Evolutionary conservation across 1,140 invertebrate genomes (phyloP).

Genomic region (Drosophila tropicalis): DNA sequence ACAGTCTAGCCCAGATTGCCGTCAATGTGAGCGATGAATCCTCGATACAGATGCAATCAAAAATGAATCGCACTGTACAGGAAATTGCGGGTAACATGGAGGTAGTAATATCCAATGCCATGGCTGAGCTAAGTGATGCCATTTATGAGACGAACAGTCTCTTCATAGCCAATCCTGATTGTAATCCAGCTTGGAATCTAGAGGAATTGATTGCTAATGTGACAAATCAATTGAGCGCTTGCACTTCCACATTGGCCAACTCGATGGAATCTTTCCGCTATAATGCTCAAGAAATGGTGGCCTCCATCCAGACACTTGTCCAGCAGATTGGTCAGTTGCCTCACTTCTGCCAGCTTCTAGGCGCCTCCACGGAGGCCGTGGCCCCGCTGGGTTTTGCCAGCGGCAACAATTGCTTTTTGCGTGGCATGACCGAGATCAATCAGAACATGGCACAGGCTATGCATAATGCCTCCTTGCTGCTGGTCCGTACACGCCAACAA

Average conservation of each 20-base stretch:
- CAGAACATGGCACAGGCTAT: slow-evolving; percentile 52
- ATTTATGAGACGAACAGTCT: slow-evolving; percentile 63
- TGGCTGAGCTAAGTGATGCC: slow-evolving; percentile 47
- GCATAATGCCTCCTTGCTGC: slow-evolving; percentile 55
- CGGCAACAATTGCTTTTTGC: slow-evolving; percentile 54
- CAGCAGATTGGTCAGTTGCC: slow-evolving; percentile 59
- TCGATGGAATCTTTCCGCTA: slow-evolving; percentile 30
- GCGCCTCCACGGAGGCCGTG: slow-evolving; percentile 13
- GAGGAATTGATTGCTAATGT: slow-evolving; percentile 60
- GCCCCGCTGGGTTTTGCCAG: slow-evolving; percentile 28
- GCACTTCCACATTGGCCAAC: slow-evolving; percentile 30
- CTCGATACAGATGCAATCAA: slow-evolving; percentile 49
- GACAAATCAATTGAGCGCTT: slow-evolving; percentile 41
- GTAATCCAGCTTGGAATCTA: slow-evolving; percentile 59
- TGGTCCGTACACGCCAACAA: slow-evolving; percentile 48
- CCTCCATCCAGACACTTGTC: slow-evolving; percentile 42
- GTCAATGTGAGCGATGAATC: slow-evolving; percentile 56
- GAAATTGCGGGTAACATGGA: slow-evolving; percentile 50
- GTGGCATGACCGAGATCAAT: slow-evolving; percentile 55
- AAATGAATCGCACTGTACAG: slow-evolving; percentile 42
- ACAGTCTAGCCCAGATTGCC: slow-evolving; percentile 52
- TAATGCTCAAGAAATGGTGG: slow-evolving; percentile 39
- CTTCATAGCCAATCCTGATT: slow-evolving; percentile 48
- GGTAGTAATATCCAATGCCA: slow-evolving; percentile 39
- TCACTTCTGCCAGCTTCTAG: slow-evolving; percentile 31